These are phyloP conservation scores for Chromis chromis DNA, from an alignment of 2,797 vertebrate species.

Conservation along the genomic window DNA sequence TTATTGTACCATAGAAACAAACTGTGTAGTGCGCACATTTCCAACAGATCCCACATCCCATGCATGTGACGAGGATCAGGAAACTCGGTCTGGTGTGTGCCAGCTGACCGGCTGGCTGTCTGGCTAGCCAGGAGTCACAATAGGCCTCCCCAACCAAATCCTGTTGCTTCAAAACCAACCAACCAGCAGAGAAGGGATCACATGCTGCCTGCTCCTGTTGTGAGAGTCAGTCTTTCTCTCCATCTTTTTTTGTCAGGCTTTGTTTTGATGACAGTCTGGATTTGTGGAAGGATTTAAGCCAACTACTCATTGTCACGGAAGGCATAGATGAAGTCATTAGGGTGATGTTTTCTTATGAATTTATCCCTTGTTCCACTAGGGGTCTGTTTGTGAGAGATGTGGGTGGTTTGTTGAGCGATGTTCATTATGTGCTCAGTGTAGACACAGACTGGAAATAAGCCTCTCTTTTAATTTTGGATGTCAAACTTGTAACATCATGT, in stretches of 20 bases:
- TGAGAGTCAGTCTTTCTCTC: conserved; percentile 69
- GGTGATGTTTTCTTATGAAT: conserved; percentile 49
- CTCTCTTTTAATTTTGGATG: conserved; percentile 3
- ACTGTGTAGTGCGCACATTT: conserved; percentile 36
- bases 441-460: conserved; percentile 11
- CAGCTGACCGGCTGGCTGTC: conserved; percentile 53
- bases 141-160: conserved; percentile 75
- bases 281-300: conserved; percentile 73
- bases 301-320: conserved; percentile 66
- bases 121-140: conserved; percentile 68
- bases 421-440: conserved; percentile 4
- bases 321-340: conserved; percentile 72
- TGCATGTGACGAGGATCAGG: conserved; percentile 80
- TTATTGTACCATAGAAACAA: conserved; percentile 37
- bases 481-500: conserved; percentile 3
- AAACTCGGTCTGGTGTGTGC: conserved; percentile 61
- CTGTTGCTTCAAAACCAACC: conserved; percentile 81
- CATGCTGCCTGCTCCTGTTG: conserved; percentile 77
- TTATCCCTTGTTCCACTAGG: conserved; percentile 36
- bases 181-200: conserved; percentile 78
- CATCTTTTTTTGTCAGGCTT: conserved; percentile 67
- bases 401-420: conserved; percentile 28
- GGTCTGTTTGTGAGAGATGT: conserved; percentile 45
- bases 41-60: conserved; percentile 50
- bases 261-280: conserved; percentile 82